These are phyloP conservation scores for Leptogaster cylindrica DNA, from an alignment of 2,888 invertebrate species.

Conservation along the genomic window DNA sequence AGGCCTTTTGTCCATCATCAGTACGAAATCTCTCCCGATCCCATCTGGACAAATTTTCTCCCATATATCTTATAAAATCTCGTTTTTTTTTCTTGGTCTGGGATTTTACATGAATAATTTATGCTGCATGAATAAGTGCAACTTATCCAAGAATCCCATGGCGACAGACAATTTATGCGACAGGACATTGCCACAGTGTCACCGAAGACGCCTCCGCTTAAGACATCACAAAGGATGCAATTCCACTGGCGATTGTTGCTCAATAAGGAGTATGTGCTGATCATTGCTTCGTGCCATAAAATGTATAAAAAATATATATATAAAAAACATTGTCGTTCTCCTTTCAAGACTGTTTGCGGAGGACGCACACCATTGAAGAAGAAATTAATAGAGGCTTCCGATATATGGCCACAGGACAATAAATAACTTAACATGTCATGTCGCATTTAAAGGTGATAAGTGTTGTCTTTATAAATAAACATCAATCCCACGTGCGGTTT, in stretches of 20 bases:
- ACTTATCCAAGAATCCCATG: conserved; percentile 36
- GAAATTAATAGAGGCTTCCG: conserved; percentile 17
- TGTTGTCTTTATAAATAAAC: too few species aligned
- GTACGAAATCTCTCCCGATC: conserved; percentile 14
- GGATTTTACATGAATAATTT: conserved; percentile 39
- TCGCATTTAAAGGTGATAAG: too few species aligned
- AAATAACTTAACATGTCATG: conserved; percentile 7
- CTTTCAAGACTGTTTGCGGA: not conserved
- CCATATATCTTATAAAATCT: conserved; percentile 5
- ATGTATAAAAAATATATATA: too few species aligned
- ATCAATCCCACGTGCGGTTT: too few species aligned
- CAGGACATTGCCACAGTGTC: conserved; percentile 34
- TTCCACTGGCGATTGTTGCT: conserved; percentile 5
- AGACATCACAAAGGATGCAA: not conserved
- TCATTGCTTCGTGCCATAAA: not conserved
- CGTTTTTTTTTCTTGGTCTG: not conserved
- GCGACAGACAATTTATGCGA: conserved; percentile 38
- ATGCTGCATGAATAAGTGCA: conserved; percentile 38
- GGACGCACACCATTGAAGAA: conserved; percentile 7
- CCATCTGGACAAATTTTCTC: conserved; percentile 35
- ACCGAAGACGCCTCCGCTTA: conserved; percentile 21
- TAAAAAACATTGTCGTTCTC: not conserved
- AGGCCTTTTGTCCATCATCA: not conserved
- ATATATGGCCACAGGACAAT: not conserved
- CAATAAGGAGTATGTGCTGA: conserved; percentile 4